phyloP scores from a whole-genome alignment of 2,888 invertebrate species.

The Lasioglossum leucozonium region DNA sequence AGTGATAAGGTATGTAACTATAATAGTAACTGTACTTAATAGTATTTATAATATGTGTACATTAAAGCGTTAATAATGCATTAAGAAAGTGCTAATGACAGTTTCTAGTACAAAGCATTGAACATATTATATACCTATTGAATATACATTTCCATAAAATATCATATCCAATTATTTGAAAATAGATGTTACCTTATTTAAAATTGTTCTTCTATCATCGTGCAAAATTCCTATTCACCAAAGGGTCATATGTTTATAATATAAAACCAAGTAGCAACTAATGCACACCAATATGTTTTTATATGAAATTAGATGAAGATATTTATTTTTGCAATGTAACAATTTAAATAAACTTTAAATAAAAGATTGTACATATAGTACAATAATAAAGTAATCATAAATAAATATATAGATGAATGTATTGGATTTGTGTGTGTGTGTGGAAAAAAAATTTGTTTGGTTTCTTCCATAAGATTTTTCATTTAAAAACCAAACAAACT shows the following conservation, averaged over 20 bases:
- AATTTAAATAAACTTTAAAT: not conserved
- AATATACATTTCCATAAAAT: slow-evolving; percentile 12
- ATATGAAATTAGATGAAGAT: not conserved
- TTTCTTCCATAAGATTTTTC: not conserved
- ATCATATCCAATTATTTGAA: not conserved
- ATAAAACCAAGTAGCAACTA: not conserved
- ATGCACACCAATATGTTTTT: not conserved
- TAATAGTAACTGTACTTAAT: slow-evolving; percentile 9
- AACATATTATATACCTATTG: slow-evolving; percentile 13
- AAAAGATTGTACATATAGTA: not conserved
- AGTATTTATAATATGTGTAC: not conserved
- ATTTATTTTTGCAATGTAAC: not conserved
- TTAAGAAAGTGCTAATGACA: not conserved
- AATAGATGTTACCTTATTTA: not conserved
- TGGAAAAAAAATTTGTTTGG: not conserved
- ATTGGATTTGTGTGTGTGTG: too few species aligned
- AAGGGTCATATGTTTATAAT: not conserved
- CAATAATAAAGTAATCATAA: not conserved
- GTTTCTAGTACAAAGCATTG: slow-evolving; percentile 9
- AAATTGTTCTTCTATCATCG: slow-evolving; percentile 7
- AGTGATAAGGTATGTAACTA: not conserved
- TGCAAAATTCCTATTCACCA: not conserved
- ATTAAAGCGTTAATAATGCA: not conserved
- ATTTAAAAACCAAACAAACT: not conserved
- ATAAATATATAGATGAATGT: not conserved